Conservation (phyloP, 2,797 vertebrate genomes). For the Somateria mollissima region DNA sequence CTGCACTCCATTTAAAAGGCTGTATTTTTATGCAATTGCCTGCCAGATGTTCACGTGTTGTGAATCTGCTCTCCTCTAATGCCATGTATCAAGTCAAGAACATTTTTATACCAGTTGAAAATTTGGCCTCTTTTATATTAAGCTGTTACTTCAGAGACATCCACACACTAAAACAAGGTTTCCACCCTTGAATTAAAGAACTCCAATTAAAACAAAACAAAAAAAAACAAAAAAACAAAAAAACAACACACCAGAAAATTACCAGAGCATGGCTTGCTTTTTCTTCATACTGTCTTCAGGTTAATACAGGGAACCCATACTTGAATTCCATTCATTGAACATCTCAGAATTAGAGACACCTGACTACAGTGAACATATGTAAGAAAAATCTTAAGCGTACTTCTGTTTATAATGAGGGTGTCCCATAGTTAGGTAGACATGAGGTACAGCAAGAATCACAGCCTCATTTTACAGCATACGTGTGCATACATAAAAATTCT, state of each 20-base stretch:
- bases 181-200: background rate
- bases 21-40: background rate
- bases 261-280: background rate
- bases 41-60: background rate
- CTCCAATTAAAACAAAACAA: background rate
- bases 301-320: background rate
- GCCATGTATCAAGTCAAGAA: background rate
- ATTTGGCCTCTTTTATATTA: background rate
- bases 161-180: background rate
- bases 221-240: background rate
- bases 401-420: background rate
- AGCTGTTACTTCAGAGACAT: background rate
- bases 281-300: background rate
- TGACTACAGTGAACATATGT: background rate
- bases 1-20: background rate
- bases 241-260: background rate
- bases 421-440: background rate
- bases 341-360: background rate
- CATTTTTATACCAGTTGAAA: background rate
- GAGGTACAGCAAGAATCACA: background rate
- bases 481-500: fast-evolving
- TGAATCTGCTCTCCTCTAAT: background rate
- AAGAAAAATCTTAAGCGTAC: background rate
- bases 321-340: background rate
- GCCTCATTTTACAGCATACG: background rate